Evolutionary conservation across 2,113 vertebrate genomes (phyloP), one percentile per base, ranked within the genome.

Genomic region (Gymnarchus niloticus): DNA sequence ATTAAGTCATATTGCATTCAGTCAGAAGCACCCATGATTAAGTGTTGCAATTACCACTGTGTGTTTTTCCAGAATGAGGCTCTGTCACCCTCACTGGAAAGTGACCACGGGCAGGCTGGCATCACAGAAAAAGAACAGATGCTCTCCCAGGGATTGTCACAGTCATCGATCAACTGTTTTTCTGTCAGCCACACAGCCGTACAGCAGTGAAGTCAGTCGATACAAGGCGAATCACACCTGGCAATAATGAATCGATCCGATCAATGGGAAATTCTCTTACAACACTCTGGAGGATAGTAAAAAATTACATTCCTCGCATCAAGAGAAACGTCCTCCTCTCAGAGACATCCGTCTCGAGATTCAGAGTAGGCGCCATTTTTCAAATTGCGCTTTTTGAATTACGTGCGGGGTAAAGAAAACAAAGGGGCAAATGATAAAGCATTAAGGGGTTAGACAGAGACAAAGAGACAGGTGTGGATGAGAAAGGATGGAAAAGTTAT

Each of bases 1-100:
- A 54, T 76, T 44, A 59, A 84, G 83, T 61, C 83, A 84, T 84
- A 84, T 65, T 84, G 83, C 83, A 33, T 51, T 48, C 83, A 84
- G 59, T 23, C 59, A 23, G 46, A 5, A 48, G 48, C 59, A 76
- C 59, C 61, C 73, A 46, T 73, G 83, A 73, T 84, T 69, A 69
- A 84, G 48, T 46, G 61, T 84, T 61, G 73, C 83, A 84, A 76
- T 84, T 84, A 84, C 61, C 37, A 48, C 83, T 54, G 49, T 1
- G 48, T 52, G 25, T 65, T 44, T 9, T n/a, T 48, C 61, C 19
- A n/a, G 28, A n/a, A 28, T 33, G 28, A 19, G 46, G 61, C 83
- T 52, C 59, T 41, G 49, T 51, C 48, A 37, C 61, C 23, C 48
- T 76, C 41, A 41, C 3, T 6, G 83, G 25, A 21, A 54, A 76